Percentiles rank a stretch among this genome's conserved stretches.
These are phyloP conservation scores for Sterna hirundo DNA, from an alignment of 2,113 vertebrate species.

Conservation along the genomic window DNA sequence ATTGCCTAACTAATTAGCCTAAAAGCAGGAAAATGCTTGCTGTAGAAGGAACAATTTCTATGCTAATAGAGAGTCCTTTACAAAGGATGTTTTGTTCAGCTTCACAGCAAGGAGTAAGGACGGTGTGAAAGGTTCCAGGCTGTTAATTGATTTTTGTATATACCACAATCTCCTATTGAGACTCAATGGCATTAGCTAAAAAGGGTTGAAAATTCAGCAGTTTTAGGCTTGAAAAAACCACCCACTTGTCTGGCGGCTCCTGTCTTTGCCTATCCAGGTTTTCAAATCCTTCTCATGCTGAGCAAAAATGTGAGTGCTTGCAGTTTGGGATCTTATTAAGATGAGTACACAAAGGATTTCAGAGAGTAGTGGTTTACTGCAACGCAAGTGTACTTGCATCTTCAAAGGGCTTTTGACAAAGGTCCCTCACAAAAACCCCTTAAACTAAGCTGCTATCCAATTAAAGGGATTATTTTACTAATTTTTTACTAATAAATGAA, in stretches of 20 bases:
- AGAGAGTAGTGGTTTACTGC: background rate
- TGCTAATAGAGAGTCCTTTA: background rate
- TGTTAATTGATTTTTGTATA: conserved; percentile 43
- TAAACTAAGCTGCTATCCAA: background rate
- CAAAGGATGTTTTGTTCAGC: conserved; percentile 36
- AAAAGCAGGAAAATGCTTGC: conserved; percentile 3
- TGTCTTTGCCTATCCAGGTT: background rate
- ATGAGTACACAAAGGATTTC: background rate
- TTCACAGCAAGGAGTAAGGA: background rate
- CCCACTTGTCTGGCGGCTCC: background rate
- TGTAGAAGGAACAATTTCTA: conserved; percentile 21
- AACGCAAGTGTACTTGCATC: background rate
- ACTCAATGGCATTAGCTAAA: background rate
- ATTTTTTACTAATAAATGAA: background rate
- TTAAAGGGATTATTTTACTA: background rate
- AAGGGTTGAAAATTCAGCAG: background rate
- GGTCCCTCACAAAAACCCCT: background rate
- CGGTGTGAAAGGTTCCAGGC: conserved; percentile 8
- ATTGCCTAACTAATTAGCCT: background rate
- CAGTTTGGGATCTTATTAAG: background rate
- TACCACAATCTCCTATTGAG: background rate
- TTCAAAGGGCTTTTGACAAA: conserved; percentile 16
- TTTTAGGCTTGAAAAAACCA: background rate
- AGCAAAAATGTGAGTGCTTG: background rate
- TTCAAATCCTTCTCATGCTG: background rate